These are phyloP conservation scores for Leptopterna dolabrata DNA, from an alignment of 2,888 invertebrate species.

Conservation along the genomic window DNA sequence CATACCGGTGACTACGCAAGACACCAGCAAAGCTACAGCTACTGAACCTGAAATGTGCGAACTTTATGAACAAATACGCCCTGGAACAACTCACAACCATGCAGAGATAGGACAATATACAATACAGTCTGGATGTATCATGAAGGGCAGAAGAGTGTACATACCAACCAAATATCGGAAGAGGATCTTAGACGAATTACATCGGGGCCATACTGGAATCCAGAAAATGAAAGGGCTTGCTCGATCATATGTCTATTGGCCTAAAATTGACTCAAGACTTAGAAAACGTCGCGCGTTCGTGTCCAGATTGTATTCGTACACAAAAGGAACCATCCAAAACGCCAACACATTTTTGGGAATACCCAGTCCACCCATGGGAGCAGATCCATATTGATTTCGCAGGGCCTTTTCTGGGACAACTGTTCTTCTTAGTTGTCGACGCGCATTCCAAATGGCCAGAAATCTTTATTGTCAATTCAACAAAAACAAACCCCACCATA, in stretches of 20 bases:
- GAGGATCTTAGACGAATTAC: not conserved
- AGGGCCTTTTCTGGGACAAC: constrained; percentile 59
- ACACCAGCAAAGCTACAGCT: too few relatives aligned
- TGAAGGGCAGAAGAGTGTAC: not conserved
- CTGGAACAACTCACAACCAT: not conserved
- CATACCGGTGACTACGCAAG: not conserved
- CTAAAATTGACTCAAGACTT: constrained; percentile 60
- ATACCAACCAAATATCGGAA: not conserved
- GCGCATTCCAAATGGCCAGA: not conserved
- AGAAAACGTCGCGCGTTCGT: constrained; percentile 58
- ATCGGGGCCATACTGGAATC: not conserved
- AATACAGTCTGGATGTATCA: not conserved
- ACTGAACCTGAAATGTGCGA: too few relatives aligned
- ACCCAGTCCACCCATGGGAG: constrained; percentile 58
- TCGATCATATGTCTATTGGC: too few relatives aligned
- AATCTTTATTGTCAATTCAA: not conserved
- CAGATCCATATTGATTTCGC: constrained; percentile 63
- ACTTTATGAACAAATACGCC: not conserved
- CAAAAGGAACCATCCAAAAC: not conserved
- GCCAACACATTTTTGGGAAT: not conserved
- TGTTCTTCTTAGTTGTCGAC: constrained; percentile 61
- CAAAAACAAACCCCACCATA: too few relatives aligned
- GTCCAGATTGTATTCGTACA: constrained; percentile 38
- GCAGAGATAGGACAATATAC: not conserved
- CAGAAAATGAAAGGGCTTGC: constrained; percentile 3